Percentiles rank a stretch among this genome's conserved stretches.
Conservation (phyloP, 2,113 vertebrate species). For the Murina feae region DNA sequence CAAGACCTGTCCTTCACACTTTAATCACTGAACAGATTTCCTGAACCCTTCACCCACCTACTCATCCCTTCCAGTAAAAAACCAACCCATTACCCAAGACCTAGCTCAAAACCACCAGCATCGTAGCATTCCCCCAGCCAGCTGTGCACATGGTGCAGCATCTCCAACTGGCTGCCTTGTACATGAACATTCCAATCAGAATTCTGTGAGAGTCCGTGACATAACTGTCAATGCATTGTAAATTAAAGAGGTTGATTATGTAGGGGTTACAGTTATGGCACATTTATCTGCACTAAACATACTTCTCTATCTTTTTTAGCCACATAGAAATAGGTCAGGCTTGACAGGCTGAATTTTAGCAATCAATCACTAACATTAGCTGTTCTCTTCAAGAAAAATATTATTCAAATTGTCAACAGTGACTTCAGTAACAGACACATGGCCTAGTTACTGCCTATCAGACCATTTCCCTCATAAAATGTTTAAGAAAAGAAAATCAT, state of each 20-base stretch:
- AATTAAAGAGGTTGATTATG: neutral
- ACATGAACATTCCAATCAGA: neutral
- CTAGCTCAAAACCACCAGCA: neutral
- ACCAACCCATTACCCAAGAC: neutral
- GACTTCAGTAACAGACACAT: neutral
- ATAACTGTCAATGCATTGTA: neutral
- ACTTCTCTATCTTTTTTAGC: neutral
- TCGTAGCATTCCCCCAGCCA: neutral
- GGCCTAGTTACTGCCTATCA: neutral
- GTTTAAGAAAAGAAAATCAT: slow-evolving; percentile 7
- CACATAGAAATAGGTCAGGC: neutral
- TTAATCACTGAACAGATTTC: neutral
- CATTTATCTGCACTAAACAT: slow-evolving; percentile 20
- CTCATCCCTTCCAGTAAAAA: neutral
- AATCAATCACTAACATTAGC: neutral
- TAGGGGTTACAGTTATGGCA: neutral
- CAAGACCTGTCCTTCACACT: neutral
- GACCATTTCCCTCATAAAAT: neutral
- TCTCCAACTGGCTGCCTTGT: neutral
- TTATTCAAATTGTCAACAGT: neutral
- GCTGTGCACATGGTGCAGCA: neutral
- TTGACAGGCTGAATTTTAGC: neutral
- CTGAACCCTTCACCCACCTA: neutral
- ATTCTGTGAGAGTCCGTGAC: neutral
- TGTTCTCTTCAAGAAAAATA: neutral